Evolutionary conservation across 1,140 invertebrate genomes (phyloP).

Genomic region (Latrodectus geometricus): DNA sequence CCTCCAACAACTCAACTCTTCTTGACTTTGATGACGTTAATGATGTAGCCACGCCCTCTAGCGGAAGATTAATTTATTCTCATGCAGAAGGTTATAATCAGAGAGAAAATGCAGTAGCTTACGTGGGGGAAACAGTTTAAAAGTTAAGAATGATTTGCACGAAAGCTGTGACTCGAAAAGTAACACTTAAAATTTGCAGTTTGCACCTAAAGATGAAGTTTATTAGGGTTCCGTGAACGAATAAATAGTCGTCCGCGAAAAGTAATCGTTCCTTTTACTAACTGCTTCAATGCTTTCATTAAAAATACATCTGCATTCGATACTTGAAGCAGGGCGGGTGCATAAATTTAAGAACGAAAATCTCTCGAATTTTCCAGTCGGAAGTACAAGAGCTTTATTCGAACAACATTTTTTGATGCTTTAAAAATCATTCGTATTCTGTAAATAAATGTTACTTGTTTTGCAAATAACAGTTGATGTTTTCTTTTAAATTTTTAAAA

Average conservation of each 20-base stretch:
- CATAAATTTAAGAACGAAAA: slow-evolving; percentile 34
- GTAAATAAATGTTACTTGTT: no score
- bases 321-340: neutral
- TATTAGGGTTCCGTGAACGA: slow-evolving; percentile 32
- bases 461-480: no score
- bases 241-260: slow-evolving; percentile 37
- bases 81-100: slow-evolving; percentile 40
- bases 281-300: slow-evolving; percentile 60
- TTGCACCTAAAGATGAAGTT: slow-evolving; percentile 45
- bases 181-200: slow-evolving; percentile 47
- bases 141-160: slow-evolving; percentile 52
- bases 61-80: slow-evolving; percentile 58
- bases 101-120: neutral
- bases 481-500: no score
- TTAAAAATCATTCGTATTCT: no score
- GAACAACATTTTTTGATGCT: no score
- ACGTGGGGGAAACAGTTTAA: slow-evolving; percentile 36
- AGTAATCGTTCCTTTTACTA: slow-evolving; percentile 57
- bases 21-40: slow-evolving; percentile 62
- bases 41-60: slow-evolving; percentile 39
- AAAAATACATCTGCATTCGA: slow-evolving; percentile 52
- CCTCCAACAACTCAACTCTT: slow-evolving; percentile 49
- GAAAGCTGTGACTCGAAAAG: slow-evolving; percentile 27
- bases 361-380: neutral
- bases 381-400: no score